phyloP scores from a whole-genome alignment of 2,888 invertebrate genomes.

The Serrognathus titanus region DNA sequence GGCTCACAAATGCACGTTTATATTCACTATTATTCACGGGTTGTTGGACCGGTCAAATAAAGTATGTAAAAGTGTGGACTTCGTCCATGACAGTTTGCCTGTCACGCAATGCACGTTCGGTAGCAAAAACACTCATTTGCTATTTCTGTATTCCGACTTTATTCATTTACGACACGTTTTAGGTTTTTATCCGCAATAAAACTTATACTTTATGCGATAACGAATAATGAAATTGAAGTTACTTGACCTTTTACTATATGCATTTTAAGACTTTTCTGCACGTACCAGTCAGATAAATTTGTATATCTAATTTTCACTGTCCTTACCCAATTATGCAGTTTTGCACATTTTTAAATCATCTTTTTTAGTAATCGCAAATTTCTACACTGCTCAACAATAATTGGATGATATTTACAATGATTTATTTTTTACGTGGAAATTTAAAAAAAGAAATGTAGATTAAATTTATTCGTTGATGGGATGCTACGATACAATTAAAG shows the following conservation, averaged over 20 bases:
- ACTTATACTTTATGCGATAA: conserved; percentile 2
- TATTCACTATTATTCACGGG: conserved; percentile 20
- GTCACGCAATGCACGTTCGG: conserved; percentile 21
- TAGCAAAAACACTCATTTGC: conserved; percentile 7
- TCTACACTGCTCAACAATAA: too few species aligned
- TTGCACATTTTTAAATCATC: too few species aligned
- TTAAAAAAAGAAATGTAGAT: too few species aligned
- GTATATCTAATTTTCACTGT: too few species aligned
- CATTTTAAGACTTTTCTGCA: not conserved
- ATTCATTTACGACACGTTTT: conserved; percentile 4
- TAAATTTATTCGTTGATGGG: too few species aligned
- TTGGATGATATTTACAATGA: too few species aligned
- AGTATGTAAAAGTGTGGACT: conserved; percentile 26
- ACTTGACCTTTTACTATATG: conserved; percentile 3
- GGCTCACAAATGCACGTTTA: not conserved
- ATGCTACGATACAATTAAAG: too few species aligned
- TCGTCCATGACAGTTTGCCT: conserved; percentile 21
- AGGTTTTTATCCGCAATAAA: conserved; percentile 6
- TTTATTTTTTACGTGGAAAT: too few species aligned
- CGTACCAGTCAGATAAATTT: too few species aligned
- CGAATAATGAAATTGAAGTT: conserved; percentile 4
- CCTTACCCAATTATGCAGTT: too few species aligned
- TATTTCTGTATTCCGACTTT: conserved; percentile 7
- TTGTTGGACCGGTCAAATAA: conserved; percentile 26
- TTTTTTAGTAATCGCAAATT: too few species aligned